Evolutionary conservation across 2,113 vertebrate species (phyloP), one percentile per base, ranked within the genome.

Genomic region (Zosterops pallidus): DNA sequence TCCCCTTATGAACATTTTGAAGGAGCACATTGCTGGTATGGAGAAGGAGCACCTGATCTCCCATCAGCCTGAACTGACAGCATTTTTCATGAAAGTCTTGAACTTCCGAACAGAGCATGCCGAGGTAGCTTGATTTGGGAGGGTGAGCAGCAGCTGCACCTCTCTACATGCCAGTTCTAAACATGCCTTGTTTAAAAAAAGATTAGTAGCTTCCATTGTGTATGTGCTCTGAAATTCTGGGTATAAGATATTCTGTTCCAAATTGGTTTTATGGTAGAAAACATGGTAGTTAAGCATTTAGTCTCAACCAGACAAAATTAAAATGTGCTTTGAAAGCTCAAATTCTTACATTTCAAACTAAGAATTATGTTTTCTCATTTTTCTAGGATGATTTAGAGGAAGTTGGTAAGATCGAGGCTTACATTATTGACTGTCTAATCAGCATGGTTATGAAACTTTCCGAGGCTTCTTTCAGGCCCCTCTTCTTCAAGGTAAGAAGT

Each of bases 361-460:
- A 53, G 26, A 75, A 49, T 75, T 69, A 28, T 65, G 70, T 71
- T 50, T 94, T 92, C 28, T 78, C 11, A 50, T 96, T 94, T 63
- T 96, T 74, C 74, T 92, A 99, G 99, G 98, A 97, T 46, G 97
- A 99, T 49, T 97, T 99, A 89, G 97, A 98, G 52, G 98, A 98
- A 92, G 95, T 99, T 13, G 96, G 97, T 26, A 98, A 97, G 83
- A 97, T 98, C 5, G 99, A 99, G 83, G 97, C 97, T 62, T 86
- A 37, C 20, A 97, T 99, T 92, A 98, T 99, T 60, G 98, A 98
- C 86, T 99, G 98, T 95, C 98, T 99, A 24, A 77, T 99, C 52
- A 96, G 97, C 89, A 99, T 99, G 99, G 97, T 99, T 83, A 98
- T 99, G 97, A 99, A 99, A 78, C 98, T 99, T 70, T 99, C 99